Evolutionary conservation across 2,797 vertebrate species (phyloP).

Genomic region (Setipinna tenuifilis): DNA sequence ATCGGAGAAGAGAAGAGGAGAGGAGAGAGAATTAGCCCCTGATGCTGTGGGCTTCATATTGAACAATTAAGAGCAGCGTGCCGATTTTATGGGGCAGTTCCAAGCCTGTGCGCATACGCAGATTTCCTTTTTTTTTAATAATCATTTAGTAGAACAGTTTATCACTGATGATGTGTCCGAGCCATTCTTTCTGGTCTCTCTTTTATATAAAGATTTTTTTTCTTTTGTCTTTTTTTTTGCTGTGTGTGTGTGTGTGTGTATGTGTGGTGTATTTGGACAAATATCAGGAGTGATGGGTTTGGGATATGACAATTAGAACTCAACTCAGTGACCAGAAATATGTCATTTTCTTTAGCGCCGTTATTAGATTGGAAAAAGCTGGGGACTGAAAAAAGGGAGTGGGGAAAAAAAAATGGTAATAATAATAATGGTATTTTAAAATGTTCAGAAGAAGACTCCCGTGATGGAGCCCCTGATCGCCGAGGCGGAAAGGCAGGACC

Average conservation of each 20-base stretch:
- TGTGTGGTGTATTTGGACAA: too few species aligned
- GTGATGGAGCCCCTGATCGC: background rate
- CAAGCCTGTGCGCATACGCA: conserved; percentile 72
- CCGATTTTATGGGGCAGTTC: conserved; percentile 79
- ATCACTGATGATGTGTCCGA: too few species aligned
- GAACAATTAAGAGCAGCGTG: conserved; percentile 82
- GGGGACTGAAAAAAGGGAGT: too few species aligned
- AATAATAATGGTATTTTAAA: conserved; percentile 28
- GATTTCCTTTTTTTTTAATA: conserved; percentile 52
- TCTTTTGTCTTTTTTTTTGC: background rate
- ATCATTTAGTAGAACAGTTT: too few species aligned
- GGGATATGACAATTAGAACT: conserved; percentile 77
- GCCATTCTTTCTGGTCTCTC: too few species aligned
- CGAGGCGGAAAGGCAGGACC: conserved; percentile 9
- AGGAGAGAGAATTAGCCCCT: conserved; percentile 79
- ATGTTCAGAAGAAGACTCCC: conserved; percentile 16
- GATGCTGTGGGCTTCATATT: conserved; percentile 80
- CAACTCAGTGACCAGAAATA: conserved; percentile 62
- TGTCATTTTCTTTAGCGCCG: conserved; percentile 54
- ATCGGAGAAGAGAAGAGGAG: conserved; percentile 64
- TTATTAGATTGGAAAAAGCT: background rate
- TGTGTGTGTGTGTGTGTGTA: too few species aligned
- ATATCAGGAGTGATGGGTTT: conserved; percentile 68
- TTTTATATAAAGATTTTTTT: too few species aligned
- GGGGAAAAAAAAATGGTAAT: conserved; percentile 15